Conservation (phyloP, 2,113 vertebrate genomes). For the Lutjanus erythropterus region DNA sequence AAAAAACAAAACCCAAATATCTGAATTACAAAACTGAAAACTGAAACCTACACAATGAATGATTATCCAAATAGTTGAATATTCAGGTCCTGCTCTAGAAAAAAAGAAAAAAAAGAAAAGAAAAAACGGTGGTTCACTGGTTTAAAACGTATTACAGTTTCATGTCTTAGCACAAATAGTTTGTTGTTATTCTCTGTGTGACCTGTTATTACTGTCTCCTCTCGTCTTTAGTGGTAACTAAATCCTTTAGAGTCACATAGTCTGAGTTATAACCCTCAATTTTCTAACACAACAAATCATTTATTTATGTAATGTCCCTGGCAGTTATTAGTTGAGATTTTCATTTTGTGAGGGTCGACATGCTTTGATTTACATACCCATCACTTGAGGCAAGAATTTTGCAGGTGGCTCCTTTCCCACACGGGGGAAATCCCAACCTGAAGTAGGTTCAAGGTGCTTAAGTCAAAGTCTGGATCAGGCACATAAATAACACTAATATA, state of each 20-base stretch:
- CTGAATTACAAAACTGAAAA: too few species aligned
- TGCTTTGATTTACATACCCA: slow-evolving; percentile 39
- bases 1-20: too few species aligned
- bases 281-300: slow-evolving; percentile 33
- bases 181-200: neutral
- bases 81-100: too few species aligned
- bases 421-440: slow-evolving; percentile 26
- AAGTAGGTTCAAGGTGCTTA: slow-evolving; percentile 8
- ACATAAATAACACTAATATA: slow-evolving; percentile 35
- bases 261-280: neutral
- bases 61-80: too few species aligned
- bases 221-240: neutral
- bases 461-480: slow-evolving; percentile 26
- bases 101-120: too few species aligned
- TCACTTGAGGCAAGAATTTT: neutral
- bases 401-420: slow-evolving; percentile 31
- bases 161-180: neutral
- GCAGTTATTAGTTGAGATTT: slow-evolving; percentile 3
- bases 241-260: slow-evolving; percentile 5
- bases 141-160: neutral
- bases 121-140: neutral
- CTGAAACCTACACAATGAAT: too few species aligned
- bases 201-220: slow-evolving; percentile 17
- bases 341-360: neutral
- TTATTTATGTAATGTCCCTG: slow-evolving; percentile 20